phyloP scores from a whole-genome alignment of 2,113 vertebrate genomes.

The Fregetta grallaria region DNA sequence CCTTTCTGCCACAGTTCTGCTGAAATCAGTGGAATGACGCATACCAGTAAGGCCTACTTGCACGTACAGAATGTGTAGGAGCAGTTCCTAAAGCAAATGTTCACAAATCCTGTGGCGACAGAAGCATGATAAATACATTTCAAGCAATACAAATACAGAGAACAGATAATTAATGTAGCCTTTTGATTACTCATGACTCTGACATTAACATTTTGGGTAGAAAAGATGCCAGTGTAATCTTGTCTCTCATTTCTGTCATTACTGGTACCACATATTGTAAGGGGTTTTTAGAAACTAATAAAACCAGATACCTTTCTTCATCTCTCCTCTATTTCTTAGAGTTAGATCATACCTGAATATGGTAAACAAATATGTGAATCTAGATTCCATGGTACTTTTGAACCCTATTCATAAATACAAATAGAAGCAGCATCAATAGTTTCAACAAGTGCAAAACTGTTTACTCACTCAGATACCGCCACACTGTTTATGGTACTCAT shows the following conservation, averaged over 20 bases:
- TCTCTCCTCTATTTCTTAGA: neutral
- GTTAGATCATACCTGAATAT: neutral
- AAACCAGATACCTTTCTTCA: neutral
- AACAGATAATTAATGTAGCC: neutral
- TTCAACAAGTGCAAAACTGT: neutral
- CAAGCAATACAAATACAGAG: neutral
- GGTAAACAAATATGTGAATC: neutral
- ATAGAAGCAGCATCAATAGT: neutral
- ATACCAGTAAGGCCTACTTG: neutral
- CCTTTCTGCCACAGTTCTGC: neutral
- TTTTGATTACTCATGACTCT: slow-evolving; percentile 5
- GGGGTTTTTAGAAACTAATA: neutral
- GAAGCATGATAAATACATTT: slow-evolving; percentile 13
- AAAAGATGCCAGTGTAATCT: neutral
- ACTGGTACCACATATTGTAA: neutral
- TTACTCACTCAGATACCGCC: neutral
- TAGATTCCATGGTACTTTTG: neutral
- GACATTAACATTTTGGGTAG: neutral
- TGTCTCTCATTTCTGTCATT: neutral
- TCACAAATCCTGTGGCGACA: neutral
- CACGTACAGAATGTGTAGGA: neutral
- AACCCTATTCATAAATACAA: neutral
- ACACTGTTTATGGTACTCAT: neutral
- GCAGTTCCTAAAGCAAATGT: slow-evolving; percentile 15
- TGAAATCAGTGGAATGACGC: neutral